These are phyloP conservation scores for Anthoptus insignis DNA, from an alignment of 2,888 invertebrate genomes.

Conservation along the genomic window DNA sequence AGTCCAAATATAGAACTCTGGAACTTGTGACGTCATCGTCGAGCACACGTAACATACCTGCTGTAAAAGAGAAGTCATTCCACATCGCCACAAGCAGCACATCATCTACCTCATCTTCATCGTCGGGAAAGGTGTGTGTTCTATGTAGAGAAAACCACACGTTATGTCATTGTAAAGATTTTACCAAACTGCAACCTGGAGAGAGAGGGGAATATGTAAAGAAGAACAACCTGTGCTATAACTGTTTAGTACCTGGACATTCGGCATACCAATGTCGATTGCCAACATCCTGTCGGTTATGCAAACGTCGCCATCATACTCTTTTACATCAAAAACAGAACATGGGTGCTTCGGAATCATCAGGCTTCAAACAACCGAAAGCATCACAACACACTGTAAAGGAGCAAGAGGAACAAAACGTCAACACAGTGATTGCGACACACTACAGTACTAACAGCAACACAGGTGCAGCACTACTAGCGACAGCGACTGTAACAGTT, in stretches of 20 bases:
- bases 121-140: not conserved
- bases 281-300: not conserved
- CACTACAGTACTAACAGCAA: constrained; percentile 19
- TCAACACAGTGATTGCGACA: constrained; percentile 37
- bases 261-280: not conserved
- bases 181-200: constrained; percentile 8
- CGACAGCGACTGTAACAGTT: constrained; percentile 1
- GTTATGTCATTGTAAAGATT: constrained; percentile 32
- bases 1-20: constrained; percentile 37
- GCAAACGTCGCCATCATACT: constrained; percentile 9
- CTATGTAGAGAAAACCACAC: constrained; percentile 10
- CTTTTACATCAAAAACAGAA: constrained; percentile 26
- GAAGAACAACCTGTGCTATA: constrained; percentile 4
- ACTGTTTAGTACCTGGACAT: constrained; percentile 1
- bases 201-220: constrained; percentile 21
- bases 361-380: constrained; percentile 5
- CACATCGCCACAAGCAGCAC: constrained; percentile 20
- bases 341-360: constrained; percentile 10
- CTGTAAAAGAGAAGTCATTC: constrained; percentile 11
- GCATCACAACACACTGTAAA: constrained; percentile 15
- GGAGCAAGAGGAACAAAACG: constrained; percentile 6
- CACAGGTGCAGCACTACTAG: constrained; percentile 3
- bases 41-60: not conserved
- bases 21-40: constrained; percentile 19
- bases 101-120: not conserved